Conservation (phyloP, 1,140 invertebrate species). For the Vanessa tameamea region DNA sequence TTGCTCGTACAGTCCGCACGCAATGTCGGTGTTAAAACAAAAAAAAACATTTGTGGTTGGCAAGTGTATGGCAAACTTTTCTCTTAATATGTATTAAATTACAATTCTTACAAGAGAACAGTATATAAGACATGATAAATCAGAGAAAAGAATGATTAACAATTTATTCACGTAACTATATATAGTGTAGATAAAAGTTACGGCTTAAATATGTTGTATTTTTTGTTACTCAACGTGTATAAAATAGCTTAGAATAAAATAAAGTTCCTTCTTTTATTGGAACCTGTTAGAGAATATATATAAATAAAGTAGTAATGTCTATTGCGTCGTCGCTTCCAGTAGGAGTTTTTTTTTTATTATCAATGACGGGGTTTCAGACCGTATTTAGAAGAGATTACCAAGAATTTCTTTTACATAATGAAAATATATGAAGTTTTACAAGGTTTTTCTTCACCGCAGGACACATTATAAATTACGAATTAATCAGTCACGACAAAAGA, state of each 20-base stretch:
- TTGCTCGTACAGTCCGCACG: constrained; percentile 45
- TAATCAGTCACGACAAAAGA: not conserved
- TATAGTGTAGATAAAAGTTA: not conserved
- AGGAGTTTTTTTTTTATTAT: not conserved
- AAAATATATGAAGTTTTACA: constrained; percentile 1
- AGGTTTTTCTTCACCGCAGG: not conserved
- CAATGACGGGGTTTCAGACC: not conserved
- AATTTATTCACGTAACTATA: not conserved
- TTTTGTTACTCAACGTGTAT: constrained; percentile 3
- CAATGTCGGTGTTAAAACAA: constrained; percentile 50
- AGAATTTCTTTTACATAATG: constrained; percentile 7
- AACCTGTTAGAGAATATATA: not conserved
- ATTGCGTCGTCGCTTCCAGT: not conserved
- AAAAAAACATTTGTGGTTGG: constrained; percentile 49
- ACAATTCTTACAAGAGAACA: constrained; percentile 17
- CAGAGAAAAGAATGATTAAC: constrained; percentile 1
- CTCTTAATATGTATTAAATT: constrained; percentile 30
- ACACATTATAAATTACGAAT: constrained; percentile 5
- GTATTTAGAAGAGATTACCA: constrained; percentile 1
- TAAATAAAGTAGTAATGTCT: constrained; percentile 12
- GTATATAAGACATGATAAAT: not conserved
- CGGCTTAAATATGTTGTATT: not conserved
- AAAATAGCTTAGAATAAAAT: constrained; percentile 11
- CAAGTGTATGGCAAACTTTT: constrained; percentile 32
- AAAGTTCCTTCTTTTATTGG: constrained; percentile 3